These are phyloP conservation scores for Hippocampus kuda DNA, from an alignment of 2,797 vertebrate species.

Conservation along the genomic window DNA sequence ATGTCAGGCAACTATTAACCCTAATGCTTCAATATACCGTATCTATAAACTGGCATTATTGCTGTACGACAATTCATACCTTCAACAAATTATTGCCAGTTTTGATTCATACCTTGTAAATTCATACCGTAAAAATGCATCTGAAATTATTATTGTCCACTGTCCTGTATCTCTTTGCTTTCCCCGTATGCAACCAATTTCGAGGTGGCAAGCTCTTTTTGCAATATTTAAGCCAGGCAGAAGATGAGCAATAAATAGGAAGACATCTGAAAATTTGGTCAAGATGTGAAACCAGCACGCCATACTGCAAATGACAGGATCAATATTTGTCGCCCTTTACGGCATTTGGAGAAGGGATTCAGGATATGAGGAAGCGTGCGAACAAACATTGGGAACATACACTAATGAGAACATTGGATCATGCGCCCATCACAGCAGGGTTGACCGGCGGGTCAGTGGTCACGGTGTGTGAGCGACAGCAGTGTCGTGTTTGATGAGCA, in stretches of 20 bases:
- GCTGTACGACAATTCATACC: too few relatives aligned
- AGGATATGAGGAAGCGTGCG: slow-evolving; percentile 59
- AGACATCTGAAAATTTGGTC: slow-evolving; percentile 21
- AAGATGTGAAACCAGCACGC: slow-evolving; percentile 10
- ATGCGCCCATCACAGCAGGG: slow-evolving; percentile 16
- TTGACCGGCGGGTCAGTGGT: slow-evolving; percentile 27
- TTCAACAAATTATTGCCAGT: too few relatives aligned
- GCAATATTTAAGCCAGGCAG: neutral
- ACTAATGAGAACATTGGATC: slow-evolving; percentile 4
- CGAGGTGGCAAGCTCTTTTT: neutral
- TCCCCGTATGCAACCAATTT: neutral
- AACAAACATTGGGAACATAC: slow-evolving; percentile 35
- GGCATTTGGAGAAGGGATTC: slow-evolving; percentile 29
- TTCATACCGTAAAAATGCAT: too few relatives aligned
- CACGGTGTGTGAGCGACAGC: slow-evolving; percentile 17
- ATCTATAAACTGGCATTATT: too few relatives aligned
- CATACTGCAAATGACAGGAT: slow-evolving; percentile 27
- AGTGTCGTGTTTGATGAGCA: slow-evolving; percentile 14
- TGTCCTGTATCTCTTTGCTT: neutral
- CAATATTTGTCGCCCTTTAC: slow-evolving; percentile 61
- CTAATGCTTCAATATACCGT: too few relatives aligned
- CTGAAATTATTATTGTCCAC: too few relatives aligned
- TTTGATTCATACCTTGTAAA: too few relatives aligned
- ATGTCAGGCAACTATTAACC: too few relatives aligned
- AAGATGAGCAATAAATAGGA: neutral